Base-by-base conservation (phyloP, 2,888 invertebrate species). In the Epiblema foenella region DNA sequence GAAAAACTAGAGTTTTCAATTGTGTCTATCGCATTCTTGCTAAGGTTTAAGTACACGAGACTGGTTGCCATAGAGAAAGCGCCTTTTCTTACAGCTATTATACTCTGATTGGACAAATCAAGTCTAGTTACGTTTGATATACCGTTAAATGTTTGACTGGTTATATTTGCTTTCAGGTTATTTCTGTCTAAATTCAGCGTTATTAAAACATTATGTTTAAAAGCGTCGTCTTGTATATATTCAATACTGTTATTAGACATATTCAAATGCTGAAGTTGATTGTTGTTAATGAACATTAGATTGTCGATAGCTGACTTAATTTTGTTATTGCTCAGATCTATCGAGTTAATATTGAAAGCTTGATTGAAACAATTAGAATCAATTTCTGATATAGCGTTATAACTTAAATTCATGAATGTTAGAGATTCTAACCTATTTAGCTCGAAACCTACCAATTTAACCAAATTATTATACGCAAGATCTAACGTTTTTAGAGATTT, bases 281-380 rank as follows among this genome's bases (percentile, higher is more conserved):
- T 78, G 54, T 87, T 91, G 51, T 83, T 86, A 18, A 80, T 78
- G 72, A 93, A 91, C 79, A 89, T 84, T 0, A 78, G 54, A 66
- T 76, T 84, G 62, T 88, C 86, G 59, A 92, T 84, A 0, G 68
- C 73, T 0, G 83, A 78, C 3, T 75, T 78, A 5, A 93, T 88
- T 56, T 76, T 76, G 75, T 93, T 93, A 57, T 82, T 79, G 73
- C 87, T 88, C 4, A 93, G 78, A 76, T 92, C 92, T 0, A 89
- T 62, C 0, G 52, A 67, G 72, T 78, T 66, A 37, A 93, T 79
- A 69, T 81, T 79, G 4, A 77, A 75, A 3, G 86, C 85, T 74
- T 84, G 83, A 66, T 79, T 84, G 64, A 92, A 91, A 73, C 87
- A 87, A 73, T 87, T 85, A 0, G 82, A 79, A 51, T 91, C 89